A percentile compares a stretch with the other conserved stretches of the same genome.
Evolutionary conservation across 2,888 invertebrate species (phyloP).

Genomic region (Lasioglossum oenotherae): DNA sequence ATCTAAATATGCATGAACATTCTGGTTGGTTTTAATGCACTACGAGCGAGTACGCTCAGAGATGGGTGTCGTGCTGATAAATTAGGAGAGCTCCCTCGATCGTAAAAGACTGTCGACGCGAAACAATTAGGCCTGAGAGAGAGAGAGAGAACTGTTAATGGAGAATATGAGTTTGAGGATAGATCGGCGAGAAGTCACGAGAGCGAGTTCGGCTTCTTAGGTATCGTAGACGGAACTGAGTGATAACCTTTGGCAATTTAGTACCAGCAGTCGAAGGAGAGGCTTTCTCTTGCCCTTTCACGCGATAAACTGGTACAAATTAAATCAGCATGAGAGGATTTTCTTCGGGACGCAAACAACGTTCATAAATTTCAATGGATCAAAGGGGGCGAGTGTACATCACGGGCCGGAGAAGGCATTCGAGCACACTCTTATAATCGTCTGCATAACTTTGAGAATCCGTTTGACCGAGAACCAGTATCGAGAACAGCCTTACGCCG

Average conservation of each 20-base stretch:
- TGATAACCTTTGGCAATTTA: constrained; percentile 59
- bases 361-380: constrained; percentile 69
- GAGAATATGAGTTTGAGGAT: constrained; percentile 42
- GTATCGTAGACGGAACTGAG: constrained; percentile 26
- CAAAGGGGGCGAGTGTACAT: constrained; percentile 55
- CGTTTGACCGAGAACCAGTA: constrained; percentile 83
- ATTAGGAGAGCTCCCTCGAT: neutral
- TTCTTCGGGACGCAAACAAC: constrained; percentile 64
- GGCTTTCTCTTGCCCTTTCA: constrained; percentile 34
- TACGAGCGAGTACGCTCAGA: neutral
- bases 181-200: constrained; percentile 31
- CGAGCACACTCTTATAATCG: constrained; percentile 78
- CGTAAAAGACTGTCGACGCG: constrained; percentile 32
- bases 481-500: constrained; percentile 79
- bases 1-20: neutral
- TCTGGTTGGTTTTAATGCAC: neutral
- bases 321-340: constrained; percentile 68
- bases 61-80: neutral
- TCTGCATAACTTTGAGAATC: constrained; percentile 81
- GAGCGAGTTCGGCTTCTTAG: constrained; percentile 20
- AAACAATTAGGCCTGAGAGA: constrained; percentile 30
- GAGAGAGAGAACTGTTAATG: constrained; percentile 19
- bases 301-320: constrained; percentile 71
- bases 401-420: constrained; percentile 63
- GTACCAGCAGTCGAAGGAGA: constrained; percentile 33